Evolutionary conservation across 2,113 vertebrate species (phyloP), one percentile per base, ranked within the genome.

Genomic region (Tympanuchus pallidicinctus): DNA sequence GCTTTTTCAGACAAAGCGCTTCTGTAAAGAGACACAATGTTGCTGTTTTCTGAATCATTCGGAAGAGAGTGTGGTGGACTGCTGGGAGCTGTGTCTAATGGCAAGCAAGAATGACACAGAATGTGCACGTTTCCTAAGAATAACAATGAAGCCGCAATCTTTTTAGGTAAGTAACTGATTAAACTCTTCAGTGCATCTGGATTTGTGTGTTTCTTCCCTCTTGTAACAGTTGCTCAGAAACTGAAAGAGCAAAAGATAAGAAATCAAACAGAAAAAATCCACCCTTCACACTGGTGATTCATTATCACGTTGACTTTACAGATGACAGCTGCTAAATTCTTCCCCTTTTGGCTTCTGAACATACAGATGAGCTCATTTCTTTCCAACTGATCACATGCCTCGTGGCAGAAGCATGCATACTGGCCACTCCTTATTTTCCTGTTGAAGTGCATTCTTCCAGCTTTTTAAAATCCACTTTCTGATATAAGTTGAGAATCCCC

Each of bases 321-420:
- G 74, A 82, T 42, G 91, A 90, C 89, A 94, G 94, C 94, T 95
- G 94, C 72, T 92, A 81, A 50, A 91, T 75, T 88, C 85, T 92
- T 95, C 81, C 92, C 82, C 69, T 96, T 92, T 86, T 83, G 66
- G 82, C 77, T 92, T 86, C 52, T 81, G 48, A 81, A 73, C 67
- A 86, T 32, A 52, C 67, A 87, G 73, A 93, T 94, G 91, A 92
- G 67, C 69, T 95, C 40, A 92, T 24, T 92, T 87, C 57, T 95
- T 95, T 93, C 89, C 89, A 95, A 56, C 13, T 64, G 74, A 90
- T 90, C 94, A 92, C 80, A 96, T 86, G 90, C 42, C 54, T 72
- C 42, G 85, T 66, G 40, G 91, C 65, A 93, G 78, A 84, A 87
- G 71, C 32, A 88, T 36, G 70, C 36, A 79, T 1, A 7, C 25